A percentile compares a stretch with the other conserved stretches of the same genome.
Evolutionary conservation across 2,113 vertebrate genomes (phyloP).

Genomic region (Pterophyllum scalare): DNA sequence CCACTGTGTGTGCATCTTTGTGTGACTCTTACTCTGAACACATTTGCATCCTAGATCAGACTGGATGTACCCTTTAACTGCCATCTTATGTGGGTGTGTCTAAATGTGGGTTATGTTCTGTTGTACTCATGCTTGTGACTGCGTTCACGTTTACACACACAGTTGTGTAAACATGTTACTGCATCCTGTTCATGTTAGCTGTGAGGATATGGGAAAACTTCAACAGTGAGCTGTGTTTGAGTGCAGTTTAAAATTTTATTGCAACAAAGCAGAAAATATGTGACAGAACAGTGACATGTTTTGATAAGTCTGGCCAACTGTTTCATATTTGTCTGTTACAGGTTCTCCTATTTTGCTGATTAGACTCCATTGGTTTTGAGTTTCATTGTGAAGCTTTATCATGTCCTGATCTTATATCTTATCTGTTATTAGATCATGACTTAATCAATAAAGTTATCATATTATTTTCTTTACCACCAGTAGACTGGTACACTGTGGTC

Average conservation of each 20-base stretch:
- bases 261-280: background rate
- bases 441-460: background rate
- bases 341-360: background rate
- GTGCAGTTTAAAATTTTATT: background rate
- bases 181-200: constrained; percentile 24
- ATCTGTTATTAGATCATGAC: background rate
- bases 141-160: background rate
- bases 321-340: background rate
- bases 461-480: background rate
- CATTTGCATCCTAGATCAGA: constrained; percentile 27
- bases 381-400: background rate
- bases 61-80: background rate
- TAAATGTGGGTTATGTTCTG: background rate
- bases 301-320: background rate
- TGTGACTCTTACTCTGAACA: constrained; percentile 20
- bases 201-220: background rate
- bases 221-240: background rate
- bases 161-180: constrained; percentile 13
- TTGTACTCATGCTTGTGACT: background rate
- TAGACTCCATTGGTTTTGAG: background rate
- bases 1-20: background rate
- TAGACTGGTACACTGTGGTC: background rate
- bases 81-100: constrained; percentile 21
- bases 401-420: background rate
- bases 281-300: background rate